phyloP scores from a whole-genome alignment of 2,888 invertebrate species.

The Dryadula phaetusa region DNA sequence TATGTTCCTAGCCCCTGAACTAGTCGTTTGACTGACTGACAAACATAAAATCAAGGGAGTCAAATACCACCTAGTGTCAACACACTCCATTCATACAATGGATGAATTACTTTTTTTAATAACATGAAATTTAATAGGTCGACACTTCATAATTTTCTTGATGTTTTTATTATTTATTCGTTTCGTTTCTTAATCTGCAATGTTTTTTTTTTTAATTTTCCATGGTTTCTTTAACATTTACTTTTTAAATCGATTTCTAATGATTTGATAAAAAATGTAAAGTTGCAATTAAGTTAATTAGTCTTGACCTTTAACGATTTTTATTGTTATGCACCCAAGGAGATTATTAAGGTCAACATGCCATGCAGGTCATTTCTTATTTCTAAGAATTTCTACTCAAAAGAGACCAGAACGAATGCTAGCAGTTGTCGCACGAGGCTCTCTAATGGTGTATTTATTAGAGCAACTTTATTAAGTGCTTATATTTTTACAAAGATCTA shows the following conservation, averaged over 20 bases:
- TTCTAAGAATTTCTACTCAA: background rate
- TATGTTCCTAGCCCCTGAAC: no score
- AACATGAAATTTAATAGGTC: no score
- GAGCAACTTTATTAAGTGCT: no score
- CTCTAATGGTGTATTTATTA: no score
- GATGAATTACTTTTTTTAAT: no score
- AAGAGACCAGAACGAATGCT: background rate
- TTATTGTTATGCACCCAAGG: background rate
- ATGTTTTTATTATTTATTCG: background rate
- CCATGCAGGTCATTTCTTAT: no score
- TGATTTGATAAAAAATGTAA: background rate
- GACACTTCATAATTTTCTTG: no score
- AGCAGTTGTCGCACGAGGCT: background rate
- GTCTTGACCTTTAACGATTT: slow-evolving; percentile 18
- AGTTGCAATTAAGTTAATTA: slow-evolving; percentile 28
- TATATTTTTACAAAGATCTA: no score
- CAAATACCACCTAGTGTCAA: no score
- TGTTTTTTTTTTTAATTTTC: background rate
- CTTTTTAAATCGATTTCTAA: background rate
- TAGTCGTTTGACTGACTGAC: no score
- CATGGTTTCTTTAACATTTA: background rate
- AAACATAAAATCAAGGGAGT: no score
- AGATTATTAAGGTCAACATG: background rate
- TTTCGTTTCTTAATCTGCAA: background rate
- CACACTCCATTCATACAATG: no score